Evolutionary conservation across 1,140 invertebrate genomes (phyloP).

Genomic region (Cherax destructor): DNA sequence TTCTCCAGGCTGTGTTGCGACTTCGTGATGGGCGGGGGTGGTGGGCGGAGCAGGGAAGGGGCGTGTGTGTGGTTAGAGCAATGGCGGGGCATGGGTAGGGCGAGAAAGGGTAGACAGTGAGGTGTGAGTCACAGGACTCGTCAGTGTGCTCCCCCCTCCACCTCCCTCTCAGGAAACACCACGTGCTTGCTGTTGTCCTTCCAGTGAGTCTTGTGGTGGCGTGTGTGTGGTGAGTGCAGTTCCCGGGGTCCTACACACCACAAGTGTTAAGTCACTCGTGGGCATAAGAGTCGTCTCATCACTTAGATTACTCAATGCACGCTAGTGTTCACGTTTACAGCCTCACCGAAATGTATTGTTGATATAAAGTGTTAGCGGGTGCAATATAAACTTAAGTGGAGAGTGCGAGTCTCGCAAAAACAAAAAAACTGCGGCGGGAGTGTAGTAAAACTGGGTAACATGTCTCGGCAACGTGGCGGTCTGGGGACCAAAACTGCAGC

Average conservation of each 20-base stretch:
- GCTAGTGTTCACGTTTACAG: not conserved
- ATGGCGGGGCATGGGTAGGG: not conserved
- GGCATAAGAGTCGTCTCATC: not conserved
- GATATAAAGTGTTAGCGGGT: no score
- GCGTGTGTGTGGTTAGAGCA: not conserved
- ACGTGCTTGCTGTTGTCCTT: not conserved
- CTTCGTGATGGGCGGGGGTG: not conserved
- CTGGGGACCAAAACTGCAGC: not conserved
- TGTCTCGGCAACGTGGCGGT: not conserved
- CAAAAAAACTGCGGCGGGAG: not conserved
- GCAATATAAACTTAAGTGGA: no score
- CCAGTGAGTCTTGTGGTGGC: not conserved
- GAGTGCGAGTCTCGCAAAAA: no score
- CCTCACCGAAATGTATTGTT: no score
- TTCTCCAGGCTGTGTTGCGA: not conserved
- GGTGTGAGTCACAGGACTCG: not conserved
- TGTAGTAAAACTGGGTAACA: not conserved
- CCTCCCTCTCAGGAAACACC: constrained; percentile 8
- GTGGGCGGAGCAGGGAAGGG: not conserved
- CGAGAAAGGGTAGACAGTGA: not conserved
- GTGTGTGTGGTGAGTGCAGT: not conserved
- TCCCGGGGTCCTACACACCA: not conserved
- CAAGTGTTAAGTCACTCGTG: not conserved
- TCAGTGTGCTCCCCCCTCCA: not conserved
- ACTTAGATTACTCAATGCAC: not conserved